These are phyloP conservation scores for Meloidogyne exigua DNA, from an alignment of 1,140 invertebrate species.

Conservation along the genomic window DNA sequence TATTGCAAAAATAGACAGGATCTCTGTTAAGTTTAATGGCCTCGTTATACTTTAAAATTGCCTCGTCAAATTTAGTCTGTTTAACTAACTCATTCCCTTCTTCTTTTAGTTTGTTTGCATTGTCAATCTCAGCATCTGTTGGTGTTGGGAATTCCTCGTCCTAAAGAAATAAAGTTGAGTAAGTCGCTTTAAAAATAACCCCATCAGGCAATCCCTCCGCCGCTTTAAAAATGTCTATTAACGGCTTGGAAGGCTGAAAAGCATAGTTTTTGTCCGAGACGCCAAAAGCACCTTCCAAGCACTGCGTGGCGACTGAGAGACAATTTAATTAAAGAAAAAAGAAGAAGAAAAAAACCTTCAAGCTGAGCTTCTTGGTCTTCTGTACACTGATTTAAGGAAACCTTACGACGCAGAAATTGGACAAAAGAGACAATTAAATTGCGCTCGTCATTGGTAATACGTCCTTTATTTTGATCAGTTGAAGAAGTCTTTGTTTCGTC, in stretches of 20 bases:
- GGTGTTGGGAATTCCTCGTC: constrained; percentile 53
- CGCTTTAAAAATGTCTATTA: constrained; percentile 56
- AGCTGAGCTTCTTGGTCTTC: constrained; percentile 57
- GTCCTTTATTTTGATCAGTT: constrained; percentile 21
- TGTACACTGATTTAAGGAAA: constrained; percentile 57
- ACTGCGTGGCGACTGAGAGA: constrained; percentile 61
- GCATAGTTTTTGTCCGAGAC: constrained; percentile 59
- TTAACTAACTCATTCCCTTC: constrained; percentile 55
- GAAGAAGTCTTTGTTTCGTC: background rate
- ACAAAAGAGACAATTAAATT: constrained; percentile 61
- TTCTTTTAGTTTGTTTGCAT: constrained; percentile 49
- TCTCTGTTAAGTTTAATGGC: constrained; percentile 57
- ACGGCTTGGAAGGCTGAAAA: constrained; percentile 58
- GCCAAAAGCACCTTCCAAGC: constrained; percentile 55
- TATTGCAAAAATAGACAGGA: constrained; percentile 57
- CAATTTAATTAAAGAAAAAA: background rate
- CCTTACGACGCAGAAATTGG: constrained; percentile 61
- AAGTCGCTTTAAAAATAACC: constrained; percentile 44
- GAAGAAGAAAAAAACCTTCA: constrained; percentile 48
- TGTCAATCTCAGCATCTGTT: constrained; percentile 44
- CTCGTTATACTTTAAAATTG: constrained; percentile 60
- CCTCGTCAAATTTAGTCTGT: constrained; percentile 47
- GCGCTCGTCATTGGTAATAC: constrained; percentile 50
- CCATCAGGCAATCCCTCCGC: constrained; percentile 50
- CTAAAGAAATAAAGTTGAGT: background rate